Conservation (phyloP, 2,113 vertebrate genomes). For the Pseudolaguvia tuberculata region DNA sequence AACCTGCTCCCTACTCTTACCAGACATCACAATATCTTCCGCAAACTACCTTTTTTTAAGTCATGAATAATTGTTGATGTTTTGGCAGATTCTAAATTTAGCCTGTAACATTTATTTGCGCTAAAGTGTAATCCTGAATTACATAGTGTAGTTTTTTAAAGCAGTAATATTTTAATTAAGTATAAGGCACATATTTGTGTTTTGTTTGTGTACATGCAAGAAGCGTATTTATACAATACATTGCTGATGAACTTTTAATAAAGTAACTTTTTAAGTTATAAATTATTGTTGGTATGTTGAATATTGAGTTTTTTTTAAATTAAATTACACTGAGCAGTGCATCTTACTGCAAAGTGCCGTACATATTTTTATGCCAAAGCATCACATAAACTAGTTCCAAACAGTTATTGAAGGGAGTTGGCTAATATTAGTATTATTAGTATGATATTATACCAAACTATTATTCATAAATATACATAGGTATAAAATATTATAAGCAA, state of each 20-base stretch:
- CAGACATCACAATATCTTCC: too few species aligned
- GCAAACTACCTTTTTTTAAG: too few species aligned
- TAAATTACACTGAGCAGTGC: background rate
- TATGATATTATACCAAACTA: too few species aligned
- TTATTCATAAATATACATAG: too few species aligned
- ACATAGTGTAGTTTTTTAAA: constrained; percentile 31
- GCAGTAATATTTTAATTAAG: constrained; percentile 45
- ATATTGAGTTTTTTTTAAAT: background rate
- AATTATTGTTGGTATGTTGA: background rate
- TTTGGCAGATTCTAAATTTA: too few species aligned
- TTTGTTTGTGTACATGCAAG: constrained; percentile 42
- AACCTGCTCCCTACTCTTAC: too few species aligned
- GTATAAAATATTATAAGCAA: too few species aligned
- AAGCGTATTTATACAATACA: constrained; percentile 50
- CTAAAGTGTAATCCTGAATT: constrained; percentile 10
- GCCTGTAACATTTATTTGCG: constrained; percentile 39
- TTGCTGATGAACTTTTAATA: constrained; percentile 46
- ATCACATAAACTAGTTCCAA: background rate
- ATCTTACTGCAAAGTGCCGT: background rate
- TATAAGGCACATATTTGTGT: constrained; percentile 14
- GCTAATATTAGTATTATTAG: background rate
- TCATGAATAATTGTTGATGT: too few species aligned
- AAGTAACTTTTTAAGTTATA: constrained; percentile 47
- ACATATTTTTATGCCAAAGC: background rate
- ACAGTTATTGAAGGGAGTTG: background rate